Conservation (phyloP, 37 sponge, comb jelly and placozoan genomes). For the Cladorhizidae sp. region DNA sequence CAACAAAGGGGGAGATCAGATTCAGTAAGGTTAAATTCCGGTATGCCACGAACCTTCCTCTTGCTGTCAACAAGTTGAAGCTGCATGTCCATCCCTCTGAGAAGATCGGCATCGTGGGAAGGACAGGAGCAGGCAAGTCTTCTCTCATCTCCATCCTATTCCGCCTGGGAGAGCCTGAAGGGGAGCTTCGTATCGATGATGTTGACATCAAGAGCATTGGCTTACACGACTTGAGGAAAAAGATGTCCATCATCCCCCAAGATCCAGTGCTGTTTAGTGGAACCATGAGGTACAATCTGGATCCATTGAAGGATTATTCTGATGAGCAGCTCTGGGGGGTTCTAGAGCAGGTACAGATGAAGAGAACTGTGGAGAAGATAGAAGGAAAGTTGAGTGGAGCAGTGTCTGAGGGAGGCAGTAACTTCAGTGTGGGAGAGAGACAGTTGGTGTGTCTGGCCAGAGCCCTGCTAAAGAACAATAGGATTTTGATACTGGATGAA, state of each 20-base stretch:
- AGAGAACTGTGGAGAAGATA: slow-evolving; percentile 49
- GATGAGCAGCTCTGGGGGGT: slow-evolving; percentile 79
- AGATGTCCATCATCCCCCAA: slow-evolving; percentile 91
- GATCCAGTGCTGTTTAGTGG: slow-evolving; percentile 93
- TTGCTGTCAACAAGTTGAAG: slow-evolving; percentile 50
- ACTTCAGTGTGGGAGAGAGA: slow-evolving; percentile 87
- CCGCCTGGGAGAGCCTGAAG: slow-evolving; percentile 84
- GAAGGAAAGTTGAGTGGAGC: slow-evolving; percentile 52
- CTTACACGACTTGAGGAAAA: slow-evolving; percentile 76
- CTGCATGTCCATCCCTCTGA: slow-evolving; percentile 51
- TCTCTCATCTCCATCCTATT: slow-evolving; percentile 81
- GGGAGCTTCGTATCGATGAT: slow-evolving; percentile 76
- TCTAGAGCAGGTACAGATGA: slow-evolving; percentile 83
- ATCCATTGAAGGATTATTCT: slow-evolving; percentile 72
- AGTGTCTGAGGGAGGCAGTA: slow-evolving; percentile 79
- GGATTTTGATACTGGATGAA: slow-evolving; percentile 83
- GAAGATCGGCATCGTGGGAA: slow-evolving; percentile 89
- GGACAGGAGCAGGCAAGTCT: slow-evolving; percentile 96
- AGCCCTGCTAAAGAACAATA: slow-evolving; percentile 80
- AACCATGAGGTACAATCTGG: slow-evolving; percentile 84
- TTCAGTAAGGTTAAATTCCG: slow-evolving; percentile 40
- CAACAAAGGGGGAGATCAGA: slow-evolving; percentile 3
- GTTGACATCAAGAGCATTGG: slow-evolving; percentile 65
- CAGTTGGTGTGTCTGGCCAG: slow-evolving; percentile 87
- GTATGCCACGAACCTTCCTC: slow-evolving; percentile 36